A percentile compares a stretch with the other conserved stretches of the same genome.
These are phyloP conservation scores for Schizotus pectinicornis DNA, from an alignment of 2,888 invertebrate genomes.

Conservation along the genomic window DNA sequence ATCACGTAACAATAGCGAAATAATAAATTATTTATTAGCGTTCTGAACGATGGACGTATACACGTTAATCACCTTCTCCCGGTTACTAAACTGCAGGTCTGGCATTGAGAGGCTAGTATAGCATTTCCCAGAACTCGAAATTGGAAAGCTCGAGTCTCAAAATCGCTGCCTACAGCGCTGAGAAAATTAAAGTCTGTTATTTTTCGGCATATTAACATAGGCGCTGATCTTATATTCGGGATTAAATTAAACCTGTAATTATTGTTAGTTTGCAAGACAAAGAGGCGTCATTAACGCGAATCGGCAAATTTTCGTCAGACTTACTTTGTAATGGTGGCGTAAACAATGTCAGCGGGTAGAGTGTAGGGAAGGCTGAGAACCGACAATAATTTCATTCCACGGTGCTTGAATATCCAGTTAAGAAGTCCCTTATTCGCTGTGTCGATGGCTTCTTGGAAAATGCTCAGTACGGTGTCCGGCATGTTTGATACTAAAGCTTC, in stretches of 20 bases:
- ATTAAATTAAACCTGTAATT: conserved; percentile 40
- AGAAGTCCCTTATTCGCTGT: conserved; percentile 89
- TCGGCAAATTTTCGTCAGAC: conserved; percentile 52
- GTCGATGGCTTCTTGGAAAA: conserved; percentile 93
- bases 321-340: conserved; percentile 88
- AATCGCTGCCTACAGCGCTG: conserved; percentile 56
- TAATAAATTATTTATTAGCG: background rate
- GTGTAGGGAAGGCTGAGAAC: conserved; percentile 85
- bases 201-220: conserved; percentile 37
- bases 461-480: conserved; percentile 87
- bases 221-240: conserved; percentile 31
- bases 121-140: conserved; percentile 2
- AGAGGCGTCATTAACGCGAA: background rate
- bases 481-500: conserved; percentile 87
- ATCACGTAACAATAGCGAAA: background rate
- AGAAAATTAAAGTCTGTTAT: conserved; percentile 48
- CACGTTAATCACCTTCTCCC: conserved; percentile 36
- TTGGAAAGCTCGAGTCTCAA: conserved; percentile 55
- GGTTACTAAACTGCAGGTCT: conserved; percentile 24
- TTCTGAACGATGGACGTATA: conserved; percentile 8
- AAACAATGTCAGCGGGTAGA: conserved; percentile 86
- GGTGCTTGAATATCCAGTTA: conserved; percentile 88
- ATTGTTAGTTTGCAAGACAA: conserved; percentile 3
- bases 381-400: conserved; percentile 80
- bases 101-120: conserved; percentile 1